Base-by-base conservation (phyloP, 2,888 invertebrate species). In the Rhagonycha fulva region DNA sequence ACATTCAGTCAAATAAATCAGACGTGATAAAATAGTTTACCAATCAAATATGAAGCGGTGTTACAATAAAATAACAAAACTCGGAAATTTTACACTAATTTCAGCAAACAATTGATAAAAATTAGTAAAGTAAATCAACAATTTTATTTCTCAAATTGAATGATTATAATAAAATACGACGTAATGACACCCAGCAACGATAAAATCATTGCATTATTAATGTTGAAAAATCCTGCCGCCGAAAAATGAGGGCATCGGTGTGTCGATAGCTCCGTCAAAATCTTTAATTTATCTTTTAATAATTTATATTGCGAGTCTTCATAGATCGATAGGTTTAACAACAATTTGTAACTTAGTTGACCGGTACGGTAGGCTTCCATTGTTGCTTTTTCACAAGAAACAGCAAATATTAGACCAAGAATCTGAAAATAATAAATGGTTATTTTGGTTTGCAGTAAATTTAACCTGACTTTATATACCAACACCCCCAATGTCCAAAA, bases 351-450 rank as follows among this genome's bases (percentile, higher is more conserved):
- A 69, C 79, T 78, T 28, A 81, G 78, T n/a, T 76, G 75, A 1
- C 78, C 70, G 4, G 81, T 81, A 68, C 71, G 72, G 14, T 76
- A 78, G 9, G 80, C 80, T 77, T 82, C 82, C 68, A 72, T 78
- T 24, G 78, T 74, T 23, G 80, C 71, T 9, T 72, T 67, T 23
- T 81, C 80, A 60, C 82, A 82, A 23, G 77, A 70, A 9, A 68
- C 47, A n/a, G 82, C 80, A n/a, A 82, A 47, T 28, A 79, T 67
- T 11, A 79, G 71, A n/a, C 79, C 76, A 61, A 80, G 66, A 11
- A 79, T 62, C 81, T 81, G 70, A 62, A 82, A 79, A 72, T 71
- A 47, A 5, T n/a, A 47, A 2, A n/a, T n/a, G 2, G 7, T n/a
- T 47, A 4, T 12, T 2, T 12, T 5, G 4, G 5, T 32, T 32